Evolutionary conservation across 2,113 vertebrate species (phyloP).

Genomic region (Anthoscopus minutus): DNA sequence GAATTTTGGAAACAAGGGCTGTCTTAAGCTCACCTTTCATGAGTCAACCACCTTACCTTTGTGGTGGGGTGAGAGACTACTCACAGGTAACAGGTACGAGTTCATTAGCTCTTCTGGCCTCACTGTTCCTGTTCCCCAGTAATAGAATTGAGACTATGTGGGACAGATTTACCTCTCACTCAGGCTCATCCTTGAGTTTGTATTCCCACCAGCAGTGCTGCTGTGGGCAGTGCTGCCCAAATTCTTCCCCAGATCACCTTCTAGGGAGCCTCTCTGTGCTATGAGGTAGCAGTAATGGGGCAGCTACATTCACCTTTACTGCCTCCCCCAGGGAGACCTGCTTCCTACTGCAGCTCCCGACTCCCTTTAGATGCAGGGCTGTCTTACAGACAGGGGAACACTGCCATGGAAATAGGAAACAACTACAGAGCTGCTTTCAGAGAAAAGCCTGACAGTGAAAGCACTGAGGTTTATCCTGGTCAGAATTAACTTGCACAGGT

Average conservation of each 20-base stretch:
- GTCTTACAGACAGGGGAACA: not conserved
- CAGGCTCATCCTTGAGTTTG: not conserved
- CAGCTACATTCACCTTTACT: not conserved
- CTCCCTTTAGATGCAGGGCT: not conserved
- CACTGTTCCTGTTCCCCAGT: not conserved
- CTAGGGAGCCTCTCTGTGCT: not conserved
- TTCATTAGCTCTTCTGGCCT: not conserved
- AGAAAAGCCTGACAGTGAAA: slow-evolving; percentile 28
- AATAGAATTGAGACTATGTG: not conserved
- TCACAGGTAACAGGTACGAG: not conserved
- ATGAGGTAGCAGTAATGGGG: not conserved
- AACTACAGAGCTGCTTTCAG: slow-evolving; percentile 55
- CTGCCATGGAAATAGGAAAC: slow-evolving; percentile 42
- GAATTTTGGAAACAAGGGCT: not conserved
- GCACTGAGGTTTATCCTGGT: not conserved
- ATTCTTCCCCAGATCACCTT: not conserved
- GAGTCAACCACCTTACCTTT: not conserved
- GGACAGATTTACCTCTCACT: not conserved
- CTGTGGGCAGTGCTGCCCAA: not conserved
- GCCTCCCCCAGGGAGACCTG: not conserved
- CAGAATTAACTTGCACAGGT: slow-evolving; percentile 13
- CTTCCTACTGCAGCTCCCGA: not conserved
- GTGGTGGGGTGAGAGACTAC: not conserved
- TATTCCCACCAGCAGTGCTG: not conserved
- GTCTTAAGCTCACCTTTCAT: not conserved